Base-by-base conservation (phyloP, 2,888 invertebrate genomes). In the Trissolcus brochymenae region DNA sequence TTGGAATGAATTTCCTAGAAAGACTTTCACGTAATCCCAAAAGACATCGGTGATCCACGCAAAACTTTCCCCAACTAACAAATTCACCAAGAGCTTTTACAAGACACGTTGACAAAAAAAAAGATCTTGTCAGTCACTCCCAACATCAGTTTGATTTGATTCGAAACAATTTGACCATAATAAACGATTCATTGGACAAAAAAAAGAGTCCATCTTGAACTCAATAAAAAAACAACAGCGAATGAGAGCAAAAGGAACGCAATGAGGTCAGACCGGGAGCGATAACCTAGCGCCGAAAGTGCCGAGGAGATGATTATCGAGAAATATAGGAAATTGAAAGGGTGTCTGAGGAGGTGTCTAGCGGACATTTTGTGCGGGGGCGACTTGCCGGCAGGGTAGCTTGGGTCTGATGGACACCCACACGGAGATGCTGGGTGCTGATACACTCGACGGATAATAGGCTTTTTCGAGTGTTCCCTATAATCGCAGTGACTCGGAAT, bases 311-410 rank as follows among this genome's bases (percentile, higher is more conserved):
- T 88, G 85, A 86, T 85, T 87, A 88, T 87, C 88, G 64, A 82
- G 83, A 81, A 81, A 82, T 85, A 87, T 85, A 82, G 87, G 86
- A 86, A 87, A 88, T 88, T 87, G 88, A 88, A 88, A 87, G 87
- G 88, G 87, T 87, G 86, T 85, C 85, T 85, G 83, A 87, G 84
- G 83, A 87, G 87, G 87, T 87, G 87, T 86, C 85, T 86, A 84
- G 82, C 76, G 81, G 80, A 29, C 57, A 59, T 51, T 72, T 40
- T 61, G 73, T 61, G 73, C 62, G 72, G 77, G 79, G 75, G 71
- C 70, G 74, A 70, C 56, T 78, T 78, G 77, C 61, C 76, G 54
- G 67, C 72, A 68, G 77, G 79, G 79, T 78, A 50, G 79, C 72
- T 76, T 50, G 46, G 50, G 67, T 70, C 60, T 41, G 60, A n/a